Conservation (phyloP, 2,797 vertebrate genomes). For the Emys orbicularis region DNA sequence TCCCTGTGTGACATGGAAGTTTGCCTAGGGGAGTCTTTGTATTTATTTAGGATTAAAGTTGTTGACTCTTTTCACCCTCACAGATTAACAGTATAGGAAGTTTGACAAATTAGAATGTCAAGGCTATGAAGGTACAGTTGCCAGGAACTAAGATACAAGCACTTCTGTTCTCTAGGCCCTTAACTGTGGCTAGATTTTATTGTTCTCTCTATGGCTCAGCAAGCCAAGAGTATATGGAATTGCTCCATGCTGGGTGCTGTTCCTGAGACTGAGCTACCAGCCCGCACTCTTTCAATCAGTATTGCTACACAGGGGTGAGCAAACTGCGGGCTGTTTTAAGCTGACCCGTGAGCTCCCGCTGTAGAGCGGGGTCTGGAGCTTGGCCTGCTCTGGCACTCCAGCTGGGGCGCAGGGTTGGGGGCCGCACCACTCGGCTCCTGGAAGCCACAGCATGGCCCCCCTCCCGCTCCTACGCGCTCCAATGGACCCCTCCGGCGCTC, state of each 20-base stretch:
- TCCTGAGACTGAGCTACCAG: not conserved
- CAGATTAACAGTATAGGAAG: not conserved
- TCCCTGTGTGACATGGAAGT: not conserved
- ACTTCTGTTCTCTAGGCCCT: not conserved
- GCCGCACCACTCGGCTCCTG: no score
- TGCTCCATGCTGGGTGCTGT: not conserved
- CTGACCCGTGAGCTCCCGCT: no score
- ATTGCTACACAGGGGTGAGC: not conserved
- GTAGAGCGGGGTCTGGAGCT: no score
- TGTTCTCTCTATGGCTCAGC: not conserved
- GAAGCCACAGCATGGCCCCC: no score
- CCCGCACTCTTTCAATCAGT: not conserved
- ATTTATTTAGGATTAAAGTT: not conserved
- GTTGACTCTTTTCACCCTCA: not conserved
- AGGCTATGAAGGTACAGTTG: not conserved
- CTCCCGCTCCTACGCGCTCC: no score
- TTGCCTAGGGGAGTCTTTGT: not conserved
- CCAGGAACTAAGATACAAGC: not conserved
- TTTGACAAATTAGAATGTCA: not conserved
- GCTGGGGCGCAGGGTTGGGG: no score
- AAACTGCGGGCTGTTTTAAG: no score
- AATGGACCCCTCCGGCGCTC: no score
- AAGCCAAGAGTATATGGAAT: not conserved
- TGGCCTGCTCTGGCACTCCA: no score
- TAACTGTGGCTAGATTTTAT: not conserved